Percentiles rank a stretch among this genome's conserved stretches.
These are phyloP conservation scores for Drosophila kanapiae DNA, from an alignment of 1,140 invertebrate species.

Conservation along the genomic window DNA sequence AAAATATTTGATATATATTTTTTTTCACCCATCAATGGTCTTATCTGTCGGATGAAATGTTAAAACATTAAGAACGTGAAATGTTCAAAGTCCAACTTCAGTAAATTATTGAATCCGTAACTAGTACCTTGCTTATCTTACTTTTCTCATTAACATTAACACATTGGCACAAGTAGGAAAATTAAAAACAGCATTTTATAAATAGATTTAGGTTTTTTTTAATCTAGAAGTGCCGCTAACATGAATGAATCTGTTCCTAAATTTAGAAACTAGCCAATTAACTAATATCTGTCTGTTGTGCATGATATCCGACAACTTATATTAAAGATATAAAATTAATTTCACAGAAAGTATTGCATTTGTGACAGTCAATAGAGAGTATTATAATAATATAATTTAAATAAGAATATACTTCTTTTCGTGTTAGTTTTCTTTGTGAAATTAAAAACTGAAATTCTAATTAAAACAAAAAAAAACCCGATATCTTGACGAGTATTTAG, in stretches of 20 bases:
- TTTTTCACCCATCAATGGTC: neutral
- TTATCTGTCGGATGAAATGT: neutral
- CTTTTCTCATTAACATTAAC: neutral
- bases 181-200: conserved; percentile 10
- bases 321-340: too few relatives aligned
- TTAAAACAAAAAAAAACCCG: too few relatives aligned
- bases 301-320: too few relatives aligned
- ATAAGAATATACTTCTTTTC: too few relatives aligned
- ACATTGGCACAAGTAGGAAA: neutral
- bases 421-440: too few relatives aligned
- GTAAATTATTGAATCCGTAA: neutral
- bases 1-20: too few relatives aligned
- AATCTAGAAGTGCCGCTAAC: neutral
- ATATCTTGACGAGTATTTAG: too few relatives aligned
- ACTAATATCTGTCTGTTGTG: neutral
- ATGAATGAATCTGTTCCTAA: conserved; percentile 5
- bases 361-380: too few relatives aligned
- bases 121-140: neutral
- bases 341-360: too few relatives aligned
- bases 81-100: neutral
- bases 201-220: conserved; percentile 5
- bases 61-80: too few relatives aligned
- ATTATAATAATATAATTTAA: too few relatives aligned
- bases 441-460: too few relatives aligned
- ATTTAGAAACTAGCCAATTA: conserved; percentile 12